phyloP scores from a whole-genome alignment of 2,113 vertebrate species.

The Thunnus maccoyii region DNA sequence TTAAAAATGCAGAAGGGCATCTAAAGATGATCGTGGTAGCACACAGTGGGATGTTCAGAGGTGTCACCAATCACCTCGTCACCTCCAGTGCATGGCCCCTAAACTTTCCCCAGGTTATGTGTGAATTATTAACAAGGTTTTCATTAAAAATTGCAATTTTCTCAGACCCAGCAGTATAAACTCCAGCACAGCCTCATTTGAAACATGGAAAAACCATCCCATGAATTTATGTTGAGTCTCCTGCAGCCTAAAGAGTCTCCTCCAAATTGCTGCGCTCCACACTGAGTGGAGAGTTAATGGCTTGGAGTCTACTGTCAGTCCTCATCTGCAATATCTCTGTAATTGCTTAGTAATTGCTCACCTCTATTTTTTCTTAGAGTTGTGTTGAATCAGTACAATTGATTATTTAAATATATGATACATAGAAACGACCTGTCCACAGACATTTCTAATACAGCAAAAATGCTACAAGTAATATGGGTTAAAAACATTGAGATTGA shows the following conservation, averaged over 20 bases:
- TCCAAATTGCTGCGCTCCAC: constrained; percentile 66
- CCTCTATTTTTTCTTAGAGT: not conserved
- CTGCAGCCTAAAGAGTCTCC: constrained; percentile 54
- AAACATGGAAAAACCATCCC: constrained; percentile 38
- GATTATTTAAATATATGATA: constrained; percentile 6
- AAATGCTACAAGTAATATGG: not conserved
- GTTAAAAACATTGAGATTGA: not conserved
- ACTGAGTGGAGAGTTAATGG: constrained; percentile 60
- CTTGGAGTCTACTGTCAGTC: constrained; percentile 50
- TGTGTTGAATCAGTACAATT: constrained; percentile 8
- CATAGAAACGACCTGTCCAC: not conserved
- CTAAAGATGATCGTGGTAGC: constrained; percentile 58
- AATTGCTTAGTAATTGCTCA: constrained; percentile 17
- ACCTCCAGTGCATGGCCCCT: constrained; percentile 49
- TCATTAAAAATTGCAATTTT: constrained; percentile 70
- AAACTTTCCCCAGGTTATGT: constrained; percentile 58
- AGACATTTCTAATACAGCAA: not conserved
- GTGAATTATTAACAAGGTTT: constrained; percentile 70
- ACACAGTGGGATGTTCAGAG: constrained; percentile 62
- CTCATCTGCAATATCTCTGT: constrained; percentile 20
- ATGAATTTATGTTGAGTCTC: constrained; percentile 57
- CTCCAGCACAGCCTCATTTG: constrained; percentile 46
- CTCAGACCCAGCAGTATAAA: constrained; percentile 45
- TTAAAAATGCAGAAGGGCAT: constrained; percentile 71
- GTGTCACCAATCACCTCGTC: constrained; percentile 59